These are phyloP conservation scores for Heliothis peltigera DNA, from an alignment of 2,888 invertebrate genomes.

Conservation along the genomic window DNA sequence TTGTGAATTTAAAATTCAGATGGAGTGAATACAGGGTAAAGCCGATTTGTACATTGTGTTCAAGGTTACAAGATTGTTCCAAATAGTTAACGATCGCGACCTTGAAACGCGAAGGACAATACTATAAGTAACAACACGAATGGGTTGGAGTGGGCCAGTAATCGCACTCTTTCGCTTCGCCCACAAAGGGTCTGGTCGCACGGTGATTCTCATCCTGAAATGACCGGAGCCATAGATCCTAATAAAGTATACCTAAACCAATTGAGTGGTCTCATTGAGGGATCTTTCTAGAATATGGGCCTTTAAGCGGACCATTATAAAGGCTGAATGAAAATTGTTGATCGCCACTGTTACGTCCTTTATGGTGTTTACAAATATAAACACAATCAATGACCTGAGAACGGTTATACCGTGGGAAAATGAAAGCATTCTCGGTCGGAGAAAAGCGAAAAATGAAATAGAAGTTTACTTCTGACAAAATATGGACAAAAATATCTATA, in stretches of 20 bases:
- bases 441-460: not conserved
- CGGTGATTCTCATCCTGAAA: conserved; percentile 8
- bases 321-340: not conserved
- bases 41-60: too few species aligned
- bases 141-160: too few species aligned
- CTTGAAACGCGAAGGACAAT: too few species aligned
- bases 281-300: not conserved
- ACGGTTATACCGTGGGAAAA: not conserved
- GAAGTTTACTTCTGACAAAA: not conserved
- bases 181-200: conserved; percentile 2
- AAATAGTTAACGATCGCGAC: too few species aligned
- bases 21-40: too few species aligned
- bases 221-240: not conserved
- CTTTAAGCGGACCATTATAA: not conserved
- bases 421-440: not conserved
- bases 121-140: too few species aligned
- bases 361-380: conserved; percentile 3
- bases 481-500: too few species aligned
- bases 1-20: too few species aligned
- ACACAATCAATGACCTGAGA: not conserved
- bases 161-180: too few species aligned
- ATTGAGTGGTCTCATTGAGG: too few species aligned
- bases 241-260: not conserved
- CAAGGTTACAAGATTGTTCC: too few species aligned
- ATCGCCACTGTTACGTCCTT: not conserved